phyloP scores from a whole-genome alignment of 2,797 vertebrate genomes.

The Carapus acus region DNA sequence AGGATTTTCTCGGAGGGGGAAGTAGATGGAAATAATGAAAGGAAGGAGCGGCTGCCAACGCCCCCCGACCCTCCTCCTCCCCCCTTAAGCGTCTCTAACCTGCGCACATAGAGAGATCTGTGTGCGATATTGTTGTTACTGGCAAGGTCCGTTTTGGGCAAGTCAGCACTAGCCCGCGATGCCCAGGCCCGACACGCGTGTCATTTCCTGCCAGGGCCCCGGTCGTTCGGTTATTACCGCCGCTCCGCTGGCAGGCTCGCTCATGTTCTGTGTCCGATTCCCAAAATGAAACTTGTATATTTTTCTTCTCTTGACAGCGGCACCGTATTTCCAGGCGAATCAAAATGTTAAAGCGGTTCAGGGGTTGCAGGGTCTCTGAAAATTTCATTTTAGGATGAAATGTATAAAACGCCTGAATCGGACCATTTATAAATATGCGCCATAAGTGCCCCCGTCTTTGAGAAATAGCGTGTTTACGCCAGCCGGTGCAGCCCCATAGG shows the following conservation, averaged over 20 bases:
- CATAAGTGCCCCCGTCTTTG: constrained; percentile 58
- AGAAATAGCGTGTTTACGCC: constrained; percentile 69
- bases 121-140: constrained; percentile 66
- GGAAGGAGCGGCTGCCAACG: constrained; percentile 55
- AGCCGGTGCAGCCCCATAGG: constrained; percentile 49
- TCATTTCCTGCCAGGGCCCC: constrained; percentile 70
- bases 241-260: constrained; percentile 53
- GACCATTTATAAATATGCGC: constrained; percentile 63
- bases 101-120: constrained; percentile 57
- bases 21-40: constrained; percentile 65
- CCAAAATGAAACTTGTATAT: constrained; percentile 67
- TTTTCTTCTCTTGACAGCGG: constrained; percentile 67
- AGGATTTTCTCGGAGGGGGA: constrained; percentile 54
- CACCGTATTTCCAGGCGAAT: constrained; percentile 66
- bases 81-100: constrained; percentile 56
- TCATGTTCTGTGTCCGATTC: constrained; percentile 64
- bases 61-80: no score
- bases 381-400: constrained; percentile 56
- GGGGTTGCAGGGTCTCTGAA: constrained; percentile 41
- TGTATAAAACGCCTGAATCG: constrained; percentile 55
- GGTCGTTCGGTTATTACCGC: constrained; percentile 63
- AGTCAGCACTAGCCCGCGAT: constrained; percentile 61
- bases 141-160: constrained; percentile 58
- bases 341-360: constrained; percentile 52
- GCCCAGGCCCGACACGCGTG: constrained; percentile 65